Evolutionary conservation across 1,140 invertebrate species (phyloP), one percentile per base, ranked within the genome.

Genomic region (Nephotettix cincticeps): DNA sequence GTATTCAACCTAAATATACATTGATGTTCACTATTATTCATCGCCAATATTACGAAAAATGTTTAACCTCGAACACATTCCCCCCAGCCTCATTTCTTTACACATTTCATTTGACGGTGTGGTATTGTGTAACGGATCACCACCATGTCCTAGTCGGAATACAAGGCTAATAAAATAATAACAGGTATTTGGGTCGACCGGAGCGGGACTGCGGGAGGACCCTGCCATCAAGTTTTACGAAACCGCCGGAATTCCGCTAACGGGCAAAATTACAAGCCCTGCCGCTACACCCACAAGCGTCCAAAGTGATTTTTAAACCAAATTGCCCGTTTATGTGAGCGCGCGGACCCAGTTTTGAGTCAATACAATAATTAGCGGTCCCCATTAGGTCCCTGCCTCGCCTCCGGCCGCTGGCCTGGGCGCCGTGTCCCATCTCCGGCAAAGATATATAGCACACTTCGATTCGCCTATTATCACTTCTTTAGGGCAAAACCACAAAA

Each of bases 101-200:
- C n/a, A n/a, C n/a, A n/a, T n/a, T n/a, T n/a, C n/a, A n/a, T n/a
- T n/a, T n/a, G n/a, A n/a, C n/a, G n/a, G n/a, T n/a, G n/a, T n/a
- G n/a, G n/a, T n/a, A n/a, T n/a, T n/a, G n/a, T n/a, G n/a, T n/a
- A n/a, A n/a, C n/a, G n/a, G n/a, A n/a, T n/a, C n/a, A n/a, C n/a
- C n/a, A n/a, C n/a, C n/a, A n/a, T n/a, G n/a, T n/a, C n/a, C n/a
- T n/a, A n/a, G n/a, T n/a, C n/a, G 32, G 14, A 36, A 36, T 36
- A 23, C 21, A n/a, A 51, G 47, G n/a, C 47, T 51, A 51, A 51
- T 51, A 51, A 51, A 51, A 51, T 51, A 51, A 51, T 51, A 51
- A 51, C 47, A 51, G 47, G 47, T 51, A 51, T 51, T 51, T 4
- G 21, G 4, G 47, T 23, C 3, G n/a, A n/a, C n/a, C n/a, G n/a